Conservation (phyloP, 2,113 vertebrate genomes). For the Urocynchramus pylzowi region DNA sequence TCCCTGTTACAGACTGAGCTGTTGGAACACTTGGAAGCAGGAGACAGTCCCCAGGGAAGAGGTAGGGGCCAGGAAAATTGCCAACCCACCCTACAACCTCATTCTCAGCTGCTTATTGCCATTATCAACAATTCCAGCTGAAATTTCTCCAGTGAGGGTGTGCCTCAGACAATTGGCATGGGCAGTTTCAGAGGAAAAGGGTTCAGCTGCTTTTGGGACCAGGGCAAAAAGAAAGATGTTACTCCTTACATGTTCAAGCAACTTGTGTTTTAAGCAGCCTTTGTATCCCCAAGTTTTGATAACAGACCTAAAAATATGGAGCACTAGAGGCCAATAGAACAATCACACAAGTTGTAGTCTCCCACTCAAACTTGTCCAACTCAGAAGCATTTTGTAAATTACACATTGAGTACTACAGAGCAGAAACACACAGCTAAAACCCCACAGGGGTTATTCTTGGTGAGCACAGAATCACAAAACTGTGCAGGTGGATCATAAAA, state of each 20-base stretch:
- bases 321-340: neutral
- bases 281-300: neutral
- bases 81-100: neutral
- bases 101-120: neutral
- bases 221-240: neutral
- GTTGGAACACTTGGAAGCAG: neutral
- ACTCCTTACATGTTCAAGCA: neutral
- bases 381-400: neutral
- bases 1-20: neutral
- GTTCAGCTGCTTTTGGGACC: neutral
- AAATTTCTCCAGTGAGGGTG: neutral
- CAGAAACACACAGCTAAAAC: neutral
- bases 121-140: neutral
- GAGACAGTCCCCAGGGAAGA: neutral
- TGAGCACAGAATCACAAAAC: neutral
- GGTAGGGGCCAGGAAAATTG: neutral
- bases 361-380: neutral
- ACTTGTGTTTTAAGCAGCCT: neutral
- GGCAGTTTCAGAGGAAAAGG: neutral
- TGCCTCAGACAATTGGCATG: neutral
- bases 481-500: neutral
- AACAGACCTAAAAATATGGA: neutral
- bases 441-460: neutral
- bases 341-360: neutral
- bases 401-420: neutral